A percentile compares a stretch with the other conserved stretches of the same genome.
Evolutionary conservation across 1,140 invertebrate genomes (phyloP).

Genomic region (Panagrolaimus sp.): DNA sequence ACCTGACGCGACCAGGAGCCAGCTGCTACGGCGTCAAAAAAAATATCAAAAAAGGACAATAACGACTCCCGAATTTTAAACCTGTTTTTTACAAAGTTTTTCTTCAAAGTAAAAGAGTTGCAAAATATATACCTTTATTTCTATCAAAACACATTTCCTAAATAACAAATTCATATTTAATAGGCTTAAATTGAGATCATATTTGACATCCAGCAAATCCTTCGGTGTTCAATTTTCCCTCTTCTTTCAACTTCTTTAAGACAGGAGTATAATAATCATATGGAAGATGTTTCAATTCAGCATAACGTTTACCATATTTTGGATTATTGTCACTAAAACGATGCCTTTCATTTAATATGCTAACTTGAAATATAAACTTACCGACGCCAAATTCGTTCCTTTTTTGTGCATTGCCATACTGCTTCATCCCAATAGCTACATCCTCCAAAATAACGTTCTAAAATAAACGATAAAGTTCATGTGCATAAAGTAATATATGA

Average conservation of each 20-base stretch:
- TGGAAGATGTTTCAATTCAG: slow-evolving; percentile 45
- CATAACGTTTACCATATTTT: slow-evolving; percentile 43
- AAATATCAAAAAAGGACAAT: not conserved
- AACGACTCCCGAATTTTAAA: slow-evolving; percentile 2
- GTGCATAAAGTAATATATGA: not conserved
- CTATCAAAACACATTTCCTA: no score
- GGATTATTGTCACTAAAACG: slow-evolving; percentile 50
- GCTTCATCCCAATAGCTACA: slow-evolving; percentile 56
- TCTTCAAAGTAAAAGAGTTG: no score
- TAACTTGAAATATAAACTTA: slow-evolving; percentile 2
- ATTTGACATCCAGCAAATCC: slow-evolving; percentile 41
- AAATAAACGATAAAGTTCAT: slow-evolving; percentile 27
- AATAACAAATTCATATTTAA: no score
- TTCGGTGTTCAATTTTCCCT: slow-evolving; percentile 36
- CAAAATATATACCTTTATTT: no score
- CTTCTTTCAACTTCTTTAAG: slow-evolving; percentile 47
- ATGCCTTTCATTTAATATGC: slow-evolving; percentile 1
- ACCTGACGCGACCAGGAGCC: slow-evolving; percentile 6
- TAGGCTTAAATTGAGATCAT: slow-evolving; percentile 19
- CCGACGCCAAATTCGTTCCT: slow-evolving; percentile 56
- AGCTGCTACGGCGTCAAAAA: not conserved
- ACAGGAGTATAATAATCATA: slow-evolving; percentile 53
- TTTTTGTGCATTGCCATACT: slow-evolving; percentile 54
- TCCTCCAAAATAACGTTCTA: slow-evolving; percentile 32
- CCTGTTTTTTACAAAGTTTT: slow-evolving; percentile 9